Percentiles rank a stretch among this genome's conserved stretches.
Conservation (phyloP, 1,140 invertebrate species). For the Aricia agestis region DNA sequence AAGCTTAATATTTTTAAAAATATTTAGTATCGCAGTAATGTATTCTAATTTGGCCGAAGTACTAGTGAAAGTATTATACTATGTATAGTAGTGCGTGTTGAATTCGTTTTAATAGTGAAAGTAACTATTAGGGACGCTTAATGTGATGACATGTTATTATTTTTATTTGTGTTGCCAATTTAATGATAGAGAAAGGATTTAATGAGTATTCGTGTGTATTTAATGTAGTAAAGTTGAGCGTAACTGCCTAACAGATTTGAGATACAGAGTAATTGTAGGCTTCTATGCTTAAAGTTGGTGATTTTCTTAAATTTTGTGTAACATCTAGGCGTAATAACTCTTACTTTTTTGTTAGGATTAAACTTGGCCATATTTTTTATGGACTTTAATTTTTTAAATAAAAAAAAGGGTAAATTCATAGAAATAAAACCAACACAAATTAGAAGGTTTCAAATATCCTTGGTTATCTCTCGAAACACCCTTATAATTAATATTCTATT, state of each 20-base stretch:
- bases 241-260: not conserved
- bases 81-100: conserved; percentile 6
- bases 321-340: too few relatives aligned
- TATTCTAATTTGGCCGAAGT: not conserved
- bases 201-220: not conserved
- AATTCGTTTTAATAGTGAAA: conserved; percentile 15
- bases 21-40: not conserved
- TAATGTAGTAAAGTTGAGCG: not conserved
- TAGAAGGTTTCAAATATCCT: not conserved
- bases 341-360: too few relatives aligned
- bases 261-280: not conserved
- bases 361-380: too few relatives aligned
- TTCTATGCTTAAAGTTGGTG: too few relatives aligned
- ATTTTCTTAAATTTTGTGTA: too few relatives aligned
- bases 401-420: too few relatives aligned
- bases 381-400: too few relatives aligned
- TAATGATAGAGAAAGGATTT: conserved; percentile 7
- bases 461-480: not conserved
- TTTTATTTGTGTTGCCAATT: conserved; percentile 14
- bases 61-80: not conserved
- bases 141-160: conserved; percentile 13
- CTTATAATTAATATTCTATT: not conserved
- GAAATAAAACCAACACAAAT: too few relatives aligned
- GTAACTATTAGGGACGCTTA: conserved; percentile 10
- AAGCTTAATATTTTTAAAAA: not conserved